Conservation (phyloP, 2,797 vertebrate genomes). For the Sebastes minor region DNA sequence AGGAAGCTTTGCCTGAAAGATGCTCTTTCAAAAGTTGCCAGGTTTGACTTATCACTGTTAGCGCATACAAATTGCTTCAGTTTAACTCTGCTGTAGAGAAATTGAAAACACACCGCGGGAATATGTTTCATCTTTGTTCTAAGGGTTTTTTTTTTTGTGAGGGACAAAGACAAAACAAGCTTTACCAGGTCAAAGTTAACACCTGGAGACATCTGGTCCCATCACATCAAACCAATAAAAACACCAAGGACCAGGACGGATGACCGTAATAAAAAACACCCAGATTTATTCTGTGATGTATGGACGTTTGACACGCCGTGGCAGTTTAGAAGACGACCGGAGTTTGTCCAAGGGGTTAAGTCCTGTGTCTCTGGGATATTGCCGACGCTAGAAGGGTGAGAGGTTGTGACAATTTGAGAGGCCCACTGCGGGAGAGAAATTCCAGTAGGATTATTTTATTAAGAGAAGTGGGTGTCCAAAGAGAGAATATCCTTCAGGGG, state of each 20-base stretch:
- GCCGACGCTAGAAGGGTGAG: conserved; percentile 47
- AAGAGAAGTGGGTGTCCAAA: conserved; percentile 52
- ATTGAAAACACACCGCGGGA: conserved; percentile 45
- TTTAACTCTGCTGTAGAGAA: conserved; percentile 27
- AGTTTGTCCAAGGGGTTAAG: conserved; percentile 41
- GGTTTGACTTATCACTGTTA: conserved; percentile 38
- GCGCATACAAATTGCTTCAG: conserved; percentile 25
- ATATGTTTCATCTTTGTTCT: conserved; percentile 15
- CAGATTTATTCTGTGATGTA: conserved; percentile 55
- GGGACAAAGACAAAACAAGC: conserved; percentile 40
- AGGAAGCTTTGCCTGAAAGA: conserved; percentile 23
- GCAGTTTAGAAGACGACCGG: conserved; percentile 27
- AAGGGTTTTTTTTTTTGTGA: neutral
- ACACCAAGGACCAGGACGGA: conserved; percentile 41
- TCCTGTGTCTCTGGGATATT: conserved; percentile 33
- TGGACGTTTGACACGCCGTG: conserved; percentile 32
- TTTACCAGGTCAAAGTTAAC: conserved; percentile 56
- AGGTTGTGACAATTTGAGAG: conserved; percentile 55
- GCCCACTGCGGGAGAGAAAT: conserved; percentile 51
- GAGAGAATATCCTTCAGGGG: conserved; percentile 18
- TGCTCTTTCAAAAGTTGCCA: conserved; percentile 37
- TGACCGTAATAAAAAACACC: conserved; percentile 55
- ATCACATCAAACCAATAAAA: conserved; percentile 60
- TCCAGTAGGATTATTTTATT: conserved; percentile 66
- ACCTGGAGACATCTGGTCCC: conserved; percentile 67